Base-by-base conservation (phyloP, 2,113 vertebrate genomes). In the Dipodomys spectabilis region DNA sequence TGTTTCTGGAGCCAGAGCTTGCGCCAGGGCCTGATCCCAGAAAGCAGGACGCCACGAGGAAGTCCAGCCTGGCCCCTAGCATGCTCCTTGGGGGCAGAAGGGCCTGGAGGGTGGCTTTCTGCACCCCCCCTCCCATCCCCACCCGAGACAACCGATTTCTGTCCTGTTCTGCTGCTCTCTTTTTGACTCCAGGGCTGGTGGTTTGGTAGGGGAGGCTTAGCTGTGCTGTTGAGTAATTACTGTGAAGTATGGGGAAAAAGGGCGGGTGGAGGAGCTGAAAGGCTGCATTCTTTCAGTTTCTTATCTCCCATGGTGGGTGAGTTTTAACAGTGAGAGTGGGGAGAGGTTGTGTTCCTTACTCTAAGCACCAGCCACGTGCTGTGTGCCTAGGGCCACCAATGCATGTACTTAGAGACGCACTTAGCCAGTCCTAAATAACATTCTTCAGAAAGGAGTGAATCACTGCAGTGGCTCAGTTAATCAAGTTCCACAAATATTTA, bases 221-320 rank as follows among this genome's bases (percentile, higher is more conserved):
- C 39, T 23, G 74, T 95, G 73, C 84, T 88, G 95, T 95, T 93
- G 87, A 95, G 87, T 97, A 92, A 97, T 97, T 97, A 96, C 93
- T 96, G 94, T 53, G 91, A 97, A 94, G 87, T 94, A 84, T 90
- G 94, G 96, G 97, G 97, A 97, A 84, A 88, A 82, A 71, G 86
- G 39, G 39, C 39, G 39, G 39, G 39, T 39, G 39, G 39, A 39
- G 93, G 88, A 95, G 88, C 49, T 95, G 90, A 97, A 96, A 96
- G 92, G 82, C 86, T 32, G 35, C 69, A 2, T 92, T 5, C 87
- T 90, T 96, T 95, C 89, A 92, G 85, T 96, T 94, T 53, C 96
- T 97, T 97, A 94, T 97, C 93, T 97, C 94, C 69, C 75, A 68
- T 94, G 95, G 94, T 92, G 82, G 95, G 92, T 57, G 87, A 93